A percentile compares a stretch with the other conserved stretches of the same genome.
Evolutionary conservation across 2,113 vertebrate species (phyloP).

Genomic region (Bos indicus): DNA sequence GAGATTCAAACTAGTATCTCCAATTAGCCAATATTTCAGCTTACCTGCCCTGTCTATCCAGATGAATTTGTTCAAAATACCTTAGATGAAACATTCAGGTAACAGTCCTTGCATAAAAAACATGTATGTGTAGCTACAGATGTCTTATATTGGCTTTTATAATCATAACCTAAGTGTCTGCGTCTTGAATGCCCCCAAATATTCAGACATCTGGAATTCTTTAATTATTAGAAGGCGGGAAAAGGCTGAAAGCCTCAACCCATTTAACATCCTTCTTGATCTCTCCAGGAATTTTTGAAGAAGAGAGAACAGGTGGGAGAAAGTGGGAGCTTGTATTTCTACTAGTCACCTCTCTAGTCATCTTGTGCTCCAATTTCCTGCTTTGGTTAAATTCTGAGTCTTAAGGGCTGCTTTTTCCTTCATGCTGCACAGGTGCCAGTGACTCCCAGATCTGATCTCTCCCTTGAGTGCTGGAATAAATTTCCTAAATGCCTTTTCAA

Average conservation of each 20-base stretch:
- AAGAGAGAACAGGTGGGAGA: neutral
- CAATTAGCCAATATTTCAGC: neutral
- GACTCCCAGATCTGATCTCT: constrained; percentile 29
- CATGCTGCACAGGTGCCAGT: neutral
- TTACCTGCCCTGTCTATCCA: neutral
- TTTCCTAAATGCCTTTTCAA: constrained; percentile 55
- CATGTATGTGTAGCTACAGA: neutral
- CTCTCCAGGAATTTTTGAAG: neutral
- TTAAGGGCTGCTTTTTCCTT: neutral
- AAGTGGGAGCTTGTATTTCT: neutral
- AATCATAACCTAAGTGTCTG: neutral
- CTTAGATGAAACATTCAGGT: neutral
- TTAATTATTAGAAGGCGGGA: neutral
- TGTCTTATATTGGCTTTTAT: neutral
- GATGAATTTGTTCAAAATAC: neutral
- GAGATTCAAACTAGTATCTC: neutral
- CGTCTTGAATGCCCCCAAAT: neutral
- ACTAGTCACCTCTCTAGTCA: neutral
- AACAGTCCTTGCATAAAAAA: neutral
- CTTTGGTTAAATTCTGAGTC: neutral
- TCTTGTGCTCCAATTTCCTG: constrained; percentile 41
- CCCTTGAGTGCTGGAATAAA: constrained; percentile 37
- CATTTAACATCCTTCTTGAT: neutral
- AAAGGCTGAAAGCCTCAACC: neutral
- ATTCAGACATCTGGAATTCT: constrained; percentile 20